phyloP scores from a whole-genome alignment of 2,888 invertebrate species.

The Anodontia alba region DNA sequence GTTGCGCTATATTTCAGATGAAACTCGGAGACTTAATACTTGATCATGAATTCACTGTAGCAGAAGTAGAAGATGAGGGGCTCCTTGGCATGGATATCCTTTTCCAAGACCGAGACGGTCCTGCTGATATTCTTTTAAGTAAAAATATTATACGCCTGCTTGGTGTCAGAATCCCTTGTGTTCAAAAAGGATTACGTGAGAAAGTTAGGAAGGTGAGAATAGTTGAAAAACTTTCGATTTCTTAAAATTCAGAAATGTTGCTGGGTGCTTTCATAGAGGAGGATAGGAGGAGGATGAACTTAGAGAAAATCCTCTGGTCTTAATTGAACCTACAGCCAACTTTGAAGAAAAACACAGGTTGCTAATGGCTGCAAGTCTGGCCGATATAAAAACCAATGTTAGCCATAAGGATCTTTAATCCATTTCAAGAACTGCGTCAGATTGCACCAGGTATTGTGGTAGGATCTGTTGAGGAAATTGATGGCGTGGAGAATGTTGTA shows the following conservation, averaged over 20 bases:
- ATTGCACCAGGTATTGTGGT: constrained; percentile 29
- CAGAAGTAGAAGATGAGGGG: too few relatives aligned
- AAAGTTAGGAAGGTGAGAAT: too few relatives aligned
- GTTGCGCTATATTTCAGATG: constrained; percentile 8
- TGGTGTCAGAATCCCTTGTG: too few relatives aligned
- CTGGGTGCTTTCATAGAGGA: constrained; percentile 35
- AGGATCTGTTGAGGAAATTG: constrained; percentile 28
- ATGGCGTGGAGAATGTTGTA: neutral
- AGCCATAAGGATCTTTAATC: constrained; percentile 42
- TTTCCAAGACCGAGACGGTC: neutral
- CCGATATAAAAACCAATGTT: constrained; percentile 20
- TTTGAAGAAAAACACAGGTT: constrained; percentile 30
- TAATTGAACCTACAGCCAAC: constrained; percentile 32
- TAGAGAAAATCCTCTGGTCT: neutral
- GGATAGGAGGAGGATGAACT: constrained; percentile 7
- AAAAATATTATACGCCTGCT: too few relatives aligned
- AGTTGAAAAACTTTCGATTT: too few relatives aligned
- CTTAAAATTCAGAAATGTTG: too few relatives aligned
- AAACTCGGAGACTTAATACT: neutral
- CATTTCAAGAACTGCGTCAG: constrained; percentile 8
- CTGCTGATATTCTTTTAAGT: too few relatives aligned
- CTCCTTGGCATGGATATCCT: constrained; percentile 18
- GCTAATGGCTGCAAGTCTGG: constrained; percentile 32
- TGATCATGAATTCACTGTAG: constrained; percentile 1
- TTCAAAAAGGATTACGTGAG: too few relatives aligned